phyloP scores from a whole-genome alignment of 2,113 vertebrate species.

The Eretmochelys imbricata region DNA sequence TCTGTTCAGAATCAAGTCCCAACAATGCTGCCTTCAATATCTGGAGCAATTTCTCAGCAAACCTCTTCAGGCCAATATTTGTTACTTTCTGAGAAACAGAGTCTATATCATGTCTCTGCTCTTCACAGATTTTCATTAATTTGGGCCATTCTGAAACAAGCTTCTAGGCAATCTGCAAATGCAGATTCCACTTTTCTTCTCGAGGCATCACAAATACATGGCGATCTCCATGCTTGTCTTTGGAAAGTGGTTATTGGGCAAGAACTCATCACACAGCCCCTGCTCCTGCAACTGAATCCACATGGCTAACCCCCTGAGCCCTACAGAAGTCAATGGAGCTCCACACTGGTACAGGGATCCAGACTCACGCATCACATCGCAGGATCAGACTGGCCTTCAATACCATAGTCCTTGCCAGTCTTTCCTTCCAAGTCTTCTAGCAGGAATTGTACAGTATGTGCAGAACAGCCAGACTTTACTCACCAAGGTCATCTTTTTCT shows the following conservation, averaged over 20 bases:
- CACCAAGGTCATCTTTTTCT: background rate
- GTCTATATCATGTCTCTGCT: slow-evolving; percentile 26
- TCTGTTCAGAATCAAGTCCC: background rate
- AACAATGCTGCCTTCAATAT: background rate
- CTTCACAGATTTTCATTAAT: background rate
- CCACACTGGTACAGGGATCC: background rate
- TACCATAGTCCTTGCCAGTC: background rate
- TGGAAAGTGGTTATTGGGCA: background rate
- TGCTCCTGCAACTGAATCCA: background rate
- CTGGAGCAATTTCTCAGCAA: background rate
- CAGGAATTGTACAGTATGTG: background rate
- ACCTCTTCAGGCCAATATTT: slow-evolving; percentile 22
- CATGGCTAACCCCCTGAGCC: background rate
- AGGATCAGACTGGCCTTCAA: background rate
- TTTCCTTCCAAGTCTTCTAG: background rate
- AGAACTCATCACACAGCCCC: background rate
- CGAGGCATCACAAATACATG: background rate
- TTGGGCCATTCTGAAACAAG: background rate
- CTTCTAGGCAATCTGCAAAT: background rate
- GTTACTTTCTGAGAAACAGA: background rate
- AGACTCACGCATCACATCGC: background rate
- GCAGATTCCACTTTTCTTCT: background rate
- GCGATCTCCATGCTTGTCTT: background rate
- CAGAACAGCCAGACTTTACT: background rate
- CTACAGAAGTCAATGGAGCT: background rate